Conservation (phyloP, 2,888 invertebrate species). For the Pterobdella sp. region DNA sequence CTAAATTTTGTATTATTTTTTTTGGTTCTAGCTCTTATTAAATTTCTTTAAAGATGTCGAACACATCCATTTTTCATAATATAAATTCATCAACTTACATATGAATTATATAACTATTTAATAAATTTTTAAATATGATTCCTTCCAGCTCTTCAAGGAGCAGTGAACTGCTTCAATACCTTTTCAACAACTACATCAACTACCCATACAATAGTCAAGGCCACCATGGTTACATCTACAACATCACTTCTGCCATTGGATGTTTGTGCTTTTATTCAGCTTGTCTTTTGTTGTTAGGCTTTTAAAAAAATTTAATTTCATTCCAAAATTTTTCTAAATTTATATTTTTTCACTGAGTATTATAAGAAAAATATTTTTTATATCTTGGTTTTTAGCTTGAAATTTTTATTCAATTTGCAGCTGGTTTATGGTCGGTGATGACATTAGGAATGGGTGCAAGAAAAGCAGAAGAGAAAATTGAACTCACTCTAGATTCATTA, state of each 20-base stretch:
- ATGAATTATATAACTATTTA: too few relatives aligned
- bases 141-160: not conserved
- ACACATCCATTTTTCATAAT: too few relatives aligned
- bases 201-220: conserved; percentile 1
- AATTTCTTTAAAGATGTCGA: too few relatives aligned
- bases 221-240: not conserved
- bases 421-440: conserved; percentile 52
- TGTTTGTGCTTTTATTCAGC: not conserved
- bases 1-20: too few relatives aligned
- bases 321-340: not conserved
- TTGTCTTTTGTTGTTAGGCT: not conserved
- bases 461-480: conserved; percentile 36
- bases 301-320: not conserved
- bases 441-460: conserved; percentile 50
- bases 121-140: too few relatives aligned
- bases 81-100: too few relatives aligned
- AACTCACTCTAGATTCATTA: conserved; percentile 53
- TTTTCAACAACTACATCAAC: conserved; percentile 11
- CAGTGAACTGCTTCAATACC: not conserved
- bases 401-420: conserved; percentile 38
- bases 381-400: conserved; percentile 1
- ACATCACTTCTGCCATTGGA: not conserved
- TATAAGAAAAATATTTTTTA: not conserved
- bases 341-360: not conserved
- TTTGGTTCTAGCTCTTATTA: too few relatives aligned